Evolutionary conservation across 2,888 invertebrate species (phyloP), one percentile per base, ranked within the genome.

Genomic region (Pristionchus exspectatus): DNA sequence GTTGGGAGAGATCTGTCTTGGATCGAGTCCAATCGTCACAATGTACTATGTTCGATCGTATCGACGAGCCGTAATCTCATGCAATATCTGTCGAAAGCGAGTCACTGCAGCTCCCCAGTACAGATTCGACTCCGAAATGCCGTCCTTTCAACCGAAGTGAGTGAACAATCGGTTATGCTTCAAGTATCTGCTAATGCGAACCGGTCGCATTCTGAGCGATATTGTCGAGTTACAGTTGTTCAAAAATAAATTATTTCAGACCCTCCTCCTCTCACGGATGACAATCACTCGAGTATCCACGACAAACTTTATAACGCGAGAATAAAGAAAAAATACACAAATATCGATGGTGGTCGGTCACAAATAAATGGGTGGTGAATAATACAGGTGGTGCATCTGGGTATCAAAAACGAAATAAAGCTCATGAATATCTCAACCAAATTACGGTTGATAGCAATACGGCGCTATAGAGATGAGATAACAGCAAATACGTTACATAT

Each of bases 11-110:
- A 59, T 85, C 33, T 56, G 56, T 12, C 21, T 85, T 24, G 84
- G 56, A 27, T 30, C 59, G 21, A 85, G 84, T 85, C 84, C 84
- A 59, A 30, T 85, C 21, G 84, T 85, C 10, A 85, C 84, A 10
- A 85, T 85, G 33, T 85, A 85, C 33, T 85, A 85, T 10, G 84
- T 85, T 59, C 84, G 84, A 21, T 59, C 84, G 4, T 85, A 85
- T 59, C 56, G 84, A 50, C 56, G 84, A 44, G 74, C 74, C 16
- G 24, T 74, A 4, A 74, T 10, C 4, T 21, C 74, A 7, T 74
- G 74, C 21, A 21, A 38, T 16, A 44, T 74, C 38, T 74, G 74
- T 38, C 33, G 74, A 38, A 74, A 38, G 24, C n/a, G 74, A 74
- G 74, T 74, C 24, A 24, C 27, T 38, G 74, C 21, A 44, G 74